Evolutionary conservation across 2,888 invertebrate species (phyloP).

Genomic region (Pammene fasciana): DNA sequence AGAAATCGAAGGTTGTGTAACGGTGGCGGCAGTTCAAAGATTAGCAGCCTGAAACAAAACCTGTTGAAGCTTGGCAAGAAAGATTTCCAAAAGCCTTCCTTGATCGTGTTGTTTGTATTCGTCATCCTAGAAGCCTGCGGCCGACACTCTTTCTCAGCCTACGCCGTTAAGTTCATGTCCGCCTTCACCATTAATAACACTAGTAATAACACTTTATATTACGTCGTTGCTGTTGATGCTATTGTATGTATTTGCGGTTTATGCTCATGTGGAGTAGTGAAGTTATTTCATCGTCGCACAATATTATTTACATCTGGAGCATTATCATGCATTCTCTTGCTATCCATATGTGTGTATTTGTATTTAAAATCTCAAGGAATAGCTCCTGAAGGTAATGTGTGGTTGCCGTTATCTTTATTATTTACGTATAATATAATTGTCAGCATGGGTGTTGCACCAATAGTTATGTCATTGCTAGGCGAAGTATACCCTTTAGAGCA

Average conservation of each 20-base stretch:
- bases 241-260: slow-evolving; percentile 59
- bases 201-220: slow-evolving; percentile 58
- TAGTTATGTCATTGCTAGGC: slow-evolving; percentile 64
- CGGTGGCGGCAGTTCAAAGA: slow-evolving; percentile 38
- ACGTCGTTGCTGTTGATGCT: slow-evolving; percentile 59
- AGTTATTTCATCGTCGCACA: slow-evolving; percentile 58
- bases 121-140: slow-evolving; percentile 61
- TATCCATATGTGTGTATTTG: slow-evolving; percentile 55
- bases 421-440: slow-evolving; percentile 59
- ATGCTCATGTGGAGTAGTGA: slow-evolving; percentile 59
- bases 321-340: slow-evolving; percentile 52
- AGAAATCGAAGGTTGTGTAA: slow-evolving; percentile 46
- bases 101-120: slow-evolving; percentile 53
- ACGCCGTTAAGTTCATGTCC: slow-evolving; percentile 62
- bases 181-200: slow-evolving; percentile 56
- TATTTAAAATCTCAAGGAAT: slow-evolving; percentile 51
- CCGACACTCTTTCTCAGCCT: slow-evolving; percentile 63
- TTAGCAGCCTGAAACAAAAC: slow-evolving; percentile 45
- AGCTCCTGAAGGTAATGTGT: slow-evolving; percentile 51
- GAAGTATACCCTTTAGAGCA: slow-evolving; percentile 67
- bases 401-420: slow-evolving; percentile 58
- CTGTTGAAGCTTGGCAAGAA: slow-evolving; percentile 57
- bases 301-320: slow-evolving; percentile 61
- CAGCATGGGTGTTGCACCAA: slow-evolving; percentile 67
- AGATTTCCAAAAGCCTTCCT: slow-evolving; percentile 62